Conservation (phyloP, 2,113 vertebrate genomes). For the Dendropsophus ebraccatus region DNA sequence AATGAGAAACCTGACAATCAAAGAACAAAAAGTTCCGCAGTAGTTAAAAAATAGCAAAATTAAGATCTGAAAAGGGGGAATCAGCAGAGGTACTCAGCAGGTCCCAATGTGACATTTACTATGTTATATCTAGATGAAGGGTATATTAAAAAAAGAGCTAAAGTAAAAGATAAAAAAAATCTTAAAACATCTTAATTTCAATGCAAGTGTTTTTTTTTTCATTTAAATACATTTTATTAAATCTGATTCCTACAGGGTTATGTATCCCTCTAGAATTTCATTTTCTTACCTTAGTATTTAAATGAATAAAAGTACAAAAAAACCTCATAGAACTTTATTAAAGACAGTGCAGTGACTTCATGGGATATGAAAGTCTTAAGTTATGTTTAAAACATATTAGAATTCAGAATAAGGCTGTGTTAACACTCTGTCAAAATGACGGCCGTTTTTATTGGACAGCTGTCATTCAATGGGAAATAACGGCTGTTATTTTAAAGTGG, state of each 20-base stretch:
- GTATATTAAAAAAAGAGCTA: background rate
- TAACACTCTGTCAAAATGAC: too few relatives aligned
- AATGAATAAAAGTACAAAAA: background rate
- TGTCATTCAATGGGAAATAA: too few relatives aligned
- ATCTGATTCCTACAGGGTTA: slow-evolving; percentile 3
- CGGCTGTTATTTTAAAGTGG: too few relatives aligned
- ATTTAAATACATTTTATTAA: slow-evolving; percentile 8
- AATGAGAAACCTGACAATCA: slow-evolving; percentile 11
- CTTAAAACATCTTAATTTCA: background rate
- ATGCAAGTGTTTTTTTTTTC: background rate
- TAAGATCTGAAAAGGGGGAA: slow-evolving; percentile 20
- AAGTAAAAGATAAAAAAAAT: background rate
- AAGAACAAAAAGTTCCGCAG: slow-evolving; percentile 2
- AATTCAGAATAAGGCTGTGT: slow-evolving; percentile 1
- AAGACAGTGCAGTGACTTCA: background rate
- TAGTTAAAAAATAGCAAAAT: slow-evolving; percentile 23
- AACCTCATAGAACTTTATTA: background rate
- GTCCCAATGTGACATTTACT: slow-evolving; percentile 29
- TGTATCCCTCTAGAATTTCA: background rate
- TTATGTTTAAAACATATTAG: background rate
- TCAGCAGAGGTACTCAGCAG: background rate
- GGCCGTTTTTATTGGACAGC: too few relatives aligned
- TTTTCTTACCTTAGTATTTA: background rate
- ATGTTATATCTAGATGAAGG: background rate
- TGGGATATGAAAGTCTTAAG: background rate